Base-by-base conservation (phyloP, 2,113 vertebrate genomes). In the Hassar affinis region DNA sequence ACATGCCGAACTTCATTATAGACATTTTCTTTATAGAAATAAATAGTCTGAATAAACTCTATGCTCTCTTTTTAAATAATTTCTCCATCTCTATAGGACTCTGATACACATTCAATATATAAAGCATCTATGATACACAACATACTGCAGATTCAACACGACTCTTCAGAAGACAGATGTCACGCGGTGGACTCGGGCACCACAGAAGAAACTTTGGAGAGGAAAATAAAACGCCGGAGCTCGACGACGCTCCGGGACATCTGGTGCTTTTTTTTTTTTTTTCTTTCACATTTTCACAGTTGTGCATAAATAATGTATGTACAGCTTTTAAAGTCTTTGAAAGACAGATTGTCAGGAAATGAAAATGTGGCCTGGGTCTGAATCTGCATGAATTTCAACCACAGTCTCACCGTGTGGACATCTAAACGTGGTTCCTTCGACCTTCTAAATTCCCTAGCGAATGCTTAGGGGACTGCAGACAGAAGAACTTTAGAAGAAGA, bases 11-110 rank as follows among this genome's bases (percentile, higher is more conserved):
- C 74, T 93, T 94, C 93, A 93, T 90, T 93, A 93, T 93, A 94
- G 91, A 94, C 92, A 88, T 91, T 91, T 93, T 91, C 89, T 92
- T 91, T 93, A 94, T 91, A 95, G 91, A 95, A 95, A 95, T 95
- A 95, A 94, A 95, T 95, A 94, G 90, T 88, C 93, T 90, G 93
- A 89, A 93, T 92, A 90, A 90, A 92, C 88, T 93, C 91, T 90
- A 93, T 91, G 90, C 86, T 95, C 85, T 88, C 89, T 94, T 92
- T 91, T 92, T 94, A 93, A 94, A 94, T 94, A 93, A 91, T 93
- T 89, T 42, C 25, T 94, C 92, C 91, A 91, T 94, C 91, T 95
- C 87, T 94, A 93, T 93, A 93, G 86, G 90, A 93, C 90, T 94
- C 92, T 93, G 91, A 91, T 93, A 92, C 92, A 94, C 94, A 93